Conservation (phyloP, 2,888 invertebrate genomes). For the Stenolophus ochropezus region DNA sequence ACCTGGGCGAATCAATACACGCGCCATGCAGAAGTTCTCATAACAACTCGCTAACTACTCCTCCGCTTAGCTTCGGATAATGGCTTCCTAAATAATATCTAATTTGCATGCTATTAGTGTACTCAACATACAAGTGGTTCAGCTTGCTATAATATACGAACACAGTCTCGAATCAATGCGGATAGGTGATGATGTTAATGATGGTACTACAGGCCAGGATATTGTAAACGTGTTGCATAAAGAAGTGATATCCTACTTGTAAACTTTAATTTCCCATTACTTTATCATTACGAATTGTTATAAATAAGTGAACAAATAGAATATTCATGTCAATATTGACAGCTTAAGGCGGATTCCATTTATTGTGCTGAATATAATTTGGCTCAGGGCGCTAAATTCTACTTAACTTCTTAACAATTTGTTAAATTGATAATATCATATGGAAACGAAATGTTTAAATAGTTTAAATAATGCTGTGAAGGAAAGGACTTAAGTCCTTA, state of each 20-base stretch:
- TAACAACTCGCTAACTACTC: constrained; percentile 32
- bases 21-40: constrained; percentile 12
- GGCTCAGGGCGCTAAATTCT: background rate
- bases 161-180: background rate
- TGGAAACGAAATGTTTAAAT: too few relatives aligned
- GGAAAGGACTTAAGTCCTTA: too few relatives aligned
- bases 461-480: too few relatives aligned
- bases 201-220: background rate
- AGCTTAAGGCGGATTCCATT: background rate
- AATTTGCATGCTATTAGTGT: constrained; percentile 34
- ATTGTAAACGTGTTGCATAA: background rate
- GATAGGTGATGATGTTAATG: background rate
- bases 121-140: constrained; percentile 36
- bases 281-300: too few relatives aligned
- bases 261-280: too few relatives aligned
- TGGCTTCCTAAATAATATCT: constrained; percentile 38
- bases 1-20: constrained; percentile 2
- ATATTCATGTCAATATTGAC: background rate
- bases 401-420: too few relatives aligned
- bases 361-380: background rate
- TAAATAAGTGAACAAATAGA: too few relatives aligned
- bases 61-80: constrained; percentile 19
- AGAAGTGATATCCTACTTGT: background rate
- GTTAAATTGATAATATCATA: too few relatives aligned
- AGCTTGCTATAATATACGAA: constrained; percentile 9